A percentile compares a stretch with the other conserved stretches of the same genome.
These are phyloP conservation scores for Ptyas mucosa DNA, from an alignment of 2,113 vertebrate genomes.

Conservation along the genomic window DNA sequence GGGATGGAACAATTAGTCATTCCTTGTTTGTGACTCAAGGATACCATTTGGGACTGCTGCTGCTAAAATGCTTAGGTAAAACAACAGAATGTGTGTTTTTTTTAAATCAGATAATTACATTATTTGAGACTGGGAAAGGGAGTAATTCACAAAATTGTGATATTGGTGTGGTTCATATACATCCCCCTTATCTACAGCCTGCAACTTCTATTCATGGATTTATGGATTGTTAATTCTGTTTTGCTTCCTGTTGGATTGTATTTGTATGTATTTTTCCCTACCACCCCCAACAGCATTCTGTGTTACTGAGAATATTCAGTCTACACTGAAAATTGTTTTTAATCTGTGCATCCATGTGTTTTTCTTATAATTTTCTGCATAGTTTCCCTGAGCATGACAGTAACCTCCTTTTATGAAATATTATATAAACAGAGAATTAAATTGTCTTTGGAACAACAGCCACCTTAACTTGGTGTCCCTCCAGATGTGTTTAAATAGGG, in stretches of 20 bases:
- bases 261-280: background rate
- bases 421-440: background rate
- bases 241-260: background rate
- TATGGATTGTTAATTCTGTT: background rate
- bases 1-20: background rate
- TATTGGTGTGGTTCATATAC: background rate
- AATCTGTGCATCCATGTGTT: background rate
- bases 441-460: background rate
- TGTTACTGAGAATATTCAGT: background rate
- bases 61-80: background rate
- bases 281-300: background rate
- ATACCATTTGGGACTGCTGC: background rate
- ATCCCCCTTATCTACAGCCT: background rate
- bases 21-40: background rate
- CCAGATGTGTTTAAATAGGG: background rate
- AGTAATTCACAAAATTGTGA: background rate
- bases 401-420: background rate
- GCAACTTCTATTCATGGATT: background rate
- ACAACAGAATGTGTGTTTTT: background rate
- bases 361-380: background rate
- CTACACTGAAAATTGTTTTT: background rate
- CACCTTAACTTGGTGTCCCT: background rate
- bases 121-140: background rate
- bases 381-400: background rate
- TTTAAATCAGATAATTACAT: background rate